Base-by-base conservation (phyloP, 2,888 invertebrate genomes). In the Andrena marginata region DNA sequence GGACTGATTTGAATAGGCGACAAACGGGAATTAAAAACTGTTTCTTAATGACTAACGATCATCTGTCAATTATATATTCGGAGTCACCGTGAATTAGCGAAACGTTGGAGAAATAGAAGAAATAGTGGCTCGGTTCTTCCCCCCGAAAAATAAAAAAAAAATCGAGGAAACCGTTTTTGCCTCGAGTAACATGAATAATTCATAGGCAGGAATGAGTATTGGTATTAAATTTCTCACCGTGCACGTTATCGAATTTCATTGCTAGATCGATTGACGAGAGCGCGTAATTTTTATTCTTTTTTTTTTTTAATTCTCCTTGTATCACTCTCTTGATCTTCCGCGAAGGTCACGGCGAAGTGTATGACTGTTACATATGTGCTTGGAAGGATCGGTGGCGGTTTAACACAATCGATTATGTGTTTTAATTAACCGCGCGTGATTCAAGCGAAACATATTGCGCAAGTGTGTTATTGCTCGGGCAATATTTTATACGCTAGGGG, bases 311-410 rank as follows among this genome's bases (percentile, higher is more conserved):
- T 29, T 56, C 23, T 8, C 13, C 5, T 23, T 33, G 2, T 7
- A 5, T 35, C 26, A 31, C 26, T 8, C 16, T 51, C 2, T 29
- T 7, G 6, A 13, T 29, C 2, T 16, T 31, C 6, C n/a, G 8
- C 1, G 78, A 81, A 78, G 65, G 74, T 70, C 68, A 68, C n/a
- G 51, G 51, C 59, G n/a, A 75, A 70, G 29, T 65, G 70, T 23
- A 65, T 65, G 60, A 75, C 31, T 51, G 16, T 35, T 10, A 35
- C n/a, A 59, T 59, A 74, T 10, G 0, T 7, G 1, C 0, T 2
- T 8, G 10, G 63, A 77, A 72, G 51, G 42, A 77, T 72, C 26
- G 13, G 2, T 10, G 23, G 13, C 5, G 59, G 31, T 42, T 70
- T 60, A 72, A 8, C 35, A 49, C 16, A 59, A 60, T 65, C 10